A percentile compares a stretch with the other conserved stretches of the same genome.
phyloP scores from a whole-genome alignment of 2,113 vertebrate species.

The Notechis scutatus region DNA sequence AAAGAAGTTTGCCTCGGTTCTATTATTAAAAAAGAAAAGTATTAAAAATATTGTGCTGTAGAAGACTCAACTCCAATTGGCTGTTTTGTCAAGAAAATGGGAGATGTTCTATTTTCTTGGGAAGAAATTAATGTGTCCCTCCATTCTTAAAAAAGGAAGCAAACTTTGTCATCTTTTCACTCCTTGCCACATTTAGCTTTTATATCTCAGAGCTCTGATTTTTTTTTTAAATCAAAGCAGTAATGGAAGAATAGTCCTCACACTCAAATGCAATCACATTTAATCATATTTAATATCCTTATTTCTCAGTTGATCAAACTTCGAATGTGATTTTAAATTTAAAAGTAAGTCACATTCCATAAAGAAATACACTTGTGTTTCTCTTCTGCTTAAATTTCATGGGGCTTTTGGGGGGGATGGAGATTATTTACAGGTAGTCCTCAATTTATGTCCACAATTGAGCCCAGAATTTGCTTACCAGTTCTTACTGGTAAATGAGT shows the following conservation, averaged over 20 bases:
- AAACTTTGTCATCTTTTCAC: conserved; percentile 53
- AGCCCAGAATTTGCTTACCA: not conserved
- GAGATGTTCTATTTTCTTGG: conserved; percentile 49
- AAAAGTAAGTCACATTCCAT: conserved; percentile 59
- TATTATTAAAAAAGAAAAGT: conserved; percentile 25
- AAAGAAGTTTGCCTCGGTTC: not conserved
- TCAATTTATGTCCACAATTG: not conserved
- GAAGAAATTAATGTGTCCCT: conserved; percentile 30
- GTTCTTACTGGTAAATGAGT: not conserved
- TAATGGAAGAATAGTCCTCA: conserved; percentile 78
- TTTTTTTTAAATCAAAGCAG: conserved; percentile 71
- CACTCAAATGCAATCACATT: conserved; percentile 76
- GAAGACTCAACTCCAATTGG: conserved; percentile 43
- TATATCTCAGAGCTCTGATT: conserved; percentile 75
- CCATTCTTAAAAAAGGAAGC: conserved; percentile 35
- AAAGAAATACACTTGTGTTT: conserved; percentile 59
- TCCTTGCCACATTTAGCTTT: conserved; percentile 71
- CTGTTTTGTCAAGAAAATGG: conserved; percentile 33
- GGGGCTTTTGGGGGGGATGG: conserved; percentile 18
- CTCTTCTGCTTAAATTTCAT: conserved; percentile 29
- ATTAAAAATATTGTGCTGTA: conserved; percentile 44
- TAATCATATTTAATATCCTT: conserved; percentile 83
- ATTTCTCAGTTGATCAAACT: conserved; percentile 82
- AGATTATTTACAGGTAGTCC: not conserved
- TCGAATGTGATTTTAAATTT: conserved; percentile 71